Percentiles rank a stretch among this genome's conserved stretches.
phyloP scores from a whole-genome alignment of 2,797 vertebrate genomes.

The Microchirus variegatus region DNA sequence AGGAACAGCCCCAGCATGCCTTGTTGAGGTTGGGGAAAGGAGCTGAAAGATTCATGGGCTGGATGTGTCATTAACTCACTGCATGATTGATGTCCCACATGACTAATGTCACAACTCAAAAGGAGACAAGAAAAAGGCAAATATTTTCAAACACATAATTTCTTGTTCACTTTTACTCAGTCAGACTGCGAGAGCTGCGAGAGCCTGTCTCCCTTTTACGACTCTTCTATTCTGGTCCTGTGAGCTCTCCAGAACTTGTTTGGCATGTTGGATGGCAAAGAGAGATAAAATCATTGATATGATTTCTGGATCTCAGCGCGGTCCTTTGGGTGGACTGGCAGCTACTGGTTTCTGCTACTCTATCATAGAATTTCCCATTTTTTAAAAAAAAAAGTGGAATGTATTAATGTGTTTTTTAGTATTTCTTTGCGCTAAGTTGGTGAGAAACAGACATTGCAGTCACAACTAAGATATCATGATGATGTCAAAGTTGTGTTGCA shows the following conservation, averaged over 20 bases:
- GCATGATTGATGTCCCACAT: constrained; percentile 83
- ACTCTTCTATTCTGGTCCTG: constrained; percentile 28
- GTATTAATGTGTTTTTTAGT: neutral
- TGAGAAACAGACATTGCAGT: too few relatives aligned
- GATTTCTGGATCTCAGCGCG: constrained; percentile 13
- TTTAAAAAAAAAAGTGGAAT: neutral
- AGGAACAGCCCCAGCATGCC: constrained; percentile 78
- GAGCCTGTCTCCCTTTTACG: constrained; percentile 15
- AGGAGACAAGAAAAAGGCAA: constrained; percentile 68
- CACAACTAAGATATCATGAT: neutral
- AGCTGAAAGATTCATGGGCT: constrained; percentile 81
- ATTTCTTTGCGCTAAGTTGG: neutral
- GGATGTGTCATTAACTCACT: constrained; percentile 83
- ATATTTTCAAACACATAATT: constrained; percentile 68
- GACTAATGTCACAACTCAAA: constrained; percentile 80
- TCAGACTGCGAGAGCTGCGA: constrained; percentile 22
- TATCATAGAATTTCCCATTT: constrained; percentile 3
- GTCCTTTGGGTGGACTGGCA: constrained; percentile 33
- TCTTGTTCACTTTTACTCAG: constrained; percentile 45
- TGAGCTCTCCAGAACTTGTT: constrained; percentile 42
- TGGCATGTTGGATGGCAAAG: constrained; percentile 29
- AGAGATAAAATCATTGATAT: constrained; percentile 33
- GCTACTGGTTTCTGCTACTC: constrained; percentile 13
- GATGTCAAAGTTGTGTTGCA: neutral
- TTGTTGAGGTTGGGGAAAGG: constrained; percentile 65